Evolutionary conservation across 1,140 invertebrate genomes (phyloP).

Genomic region (Notospermus geniculatus): DNA sequence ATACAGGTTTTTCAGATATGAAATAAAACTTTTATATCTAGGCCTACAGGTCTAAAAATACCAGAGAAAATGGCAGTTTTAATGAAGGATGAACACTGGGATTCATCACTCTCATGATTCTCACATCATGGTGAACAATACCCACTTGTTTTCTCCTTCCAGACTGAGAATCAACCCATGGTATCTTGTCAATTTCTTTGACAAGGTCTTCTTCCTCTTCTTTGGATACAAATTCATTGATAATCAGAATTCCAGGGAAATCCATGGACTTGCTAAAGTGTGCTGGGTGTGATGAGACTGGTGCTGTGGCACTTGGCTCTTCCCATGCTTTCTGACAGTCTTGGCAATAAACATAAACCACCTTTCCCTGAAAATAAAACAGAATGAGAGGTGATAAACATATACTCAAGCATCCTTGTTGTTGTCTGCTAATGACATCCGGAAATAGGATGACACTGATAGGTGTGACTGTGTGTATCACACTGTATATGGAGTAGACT

Average conservation of each 20-base stretch:
- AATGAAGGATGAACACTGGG: no score
- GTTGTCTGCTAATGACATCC: no score
- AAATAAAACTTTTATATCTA: no score
- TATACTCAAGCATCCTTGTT: no score
- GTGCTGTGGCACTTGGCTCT: not conserved
- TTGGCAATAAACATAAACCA: slow-evolving; percentile 19
- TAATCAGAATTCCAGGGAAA: slow-evolving; percentile 53
- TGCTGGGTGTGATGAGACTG: slow-evolving; percentile 18
- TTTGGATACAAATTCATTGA: slow-evolving; percentile 70
- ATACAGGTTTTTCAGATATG: no score
- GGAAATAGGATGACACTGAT: not conserved
- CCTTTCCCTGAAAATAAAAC: slow-evolving; percentile 3
- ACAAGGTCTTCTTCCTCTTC: slow-evolving; percentile 72
- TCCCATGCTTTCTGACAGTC: slow-evolving; percentile 20
- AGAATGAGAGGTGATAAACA: no score
- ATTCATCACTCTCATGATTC: no score
- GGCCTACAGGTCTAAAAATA: no score
- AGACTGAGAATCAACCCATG: slow-evolving; percentile 92
- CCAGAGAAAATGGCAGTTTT: no score
- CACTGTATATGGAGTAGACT: not conserved
- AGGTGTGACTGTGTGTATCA: no score
- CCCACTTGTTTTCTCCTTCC: slow-evolving; percentile 92
- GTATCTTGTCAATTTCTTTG: slow-evolving; percentile 71
- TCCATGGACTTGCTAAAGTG: slow-evolving; percentile 21
- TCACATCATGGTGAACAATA: slow-evolving; percentile 34